phyloP scores from a whole-genome alignment of 2,113 vertebrate species.

The Gallinago jamesoni region DNA sequence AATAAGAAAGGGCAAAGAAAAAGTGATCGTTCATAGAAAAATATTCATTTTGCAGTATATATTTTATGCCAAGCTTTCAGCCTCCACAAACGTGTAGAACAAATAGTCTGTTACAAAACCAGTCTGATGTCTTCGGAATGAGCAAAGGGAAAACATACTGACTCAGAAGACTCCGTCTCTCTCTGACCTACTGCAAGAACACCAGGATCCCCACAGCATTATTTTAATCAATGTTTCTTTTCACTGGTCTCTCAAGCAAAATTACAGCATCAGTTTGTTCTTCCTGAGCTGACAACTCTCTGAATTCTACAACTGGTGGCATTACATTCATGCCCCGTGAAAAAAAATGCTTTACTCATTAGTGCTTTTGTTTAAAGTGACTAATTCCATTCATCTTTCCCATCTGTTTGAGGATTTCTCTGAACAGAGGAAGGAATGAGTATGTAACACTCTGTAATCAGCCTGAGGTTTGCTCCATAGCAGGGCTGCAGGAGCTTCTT shows the following conservation, averaged over 20 bases:
- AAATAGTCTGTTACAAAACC: background rate
- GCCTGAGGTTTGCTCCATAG: background rate
- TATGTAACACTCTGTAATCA: background rate
- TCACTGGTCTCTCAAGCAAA: background rate
- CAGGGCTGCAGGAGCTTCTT: background rate
- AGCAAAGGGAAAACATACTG: background rate
- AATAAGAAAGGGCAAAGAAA: background rate
- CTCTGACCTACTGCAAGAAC: background rate
- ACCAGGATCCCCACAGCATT: background rate
- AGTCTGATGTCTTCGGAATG: background rate
- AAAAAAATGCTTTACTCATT: background rate
- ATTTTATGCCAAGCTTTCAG: background rate
- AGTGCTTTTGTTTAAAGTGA: constrained; percentile 24
- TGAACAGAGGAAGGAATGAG: accelerated
- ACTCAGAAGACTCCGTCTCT: background rate
- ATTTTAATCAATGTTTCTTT: background rate
- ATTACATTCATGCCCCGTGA: background rate
- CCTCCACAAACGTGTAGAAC: background rate
- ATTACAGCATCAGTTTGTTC: background rate
- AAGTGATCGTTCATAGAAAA: background rate
- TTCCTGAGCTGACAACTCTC: constrained; percentile 9
- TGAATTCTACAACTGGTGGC: background rate
- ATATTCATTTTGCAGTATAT: background rate
- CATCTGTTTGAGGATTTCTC: constrained; percentile 32
- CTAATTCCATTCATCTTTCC: constrained; percentile 34